phyloP scores from a whole-genome alignment of 2,797 vertebrate genomes.

The Anas bahamensis region DNA sequence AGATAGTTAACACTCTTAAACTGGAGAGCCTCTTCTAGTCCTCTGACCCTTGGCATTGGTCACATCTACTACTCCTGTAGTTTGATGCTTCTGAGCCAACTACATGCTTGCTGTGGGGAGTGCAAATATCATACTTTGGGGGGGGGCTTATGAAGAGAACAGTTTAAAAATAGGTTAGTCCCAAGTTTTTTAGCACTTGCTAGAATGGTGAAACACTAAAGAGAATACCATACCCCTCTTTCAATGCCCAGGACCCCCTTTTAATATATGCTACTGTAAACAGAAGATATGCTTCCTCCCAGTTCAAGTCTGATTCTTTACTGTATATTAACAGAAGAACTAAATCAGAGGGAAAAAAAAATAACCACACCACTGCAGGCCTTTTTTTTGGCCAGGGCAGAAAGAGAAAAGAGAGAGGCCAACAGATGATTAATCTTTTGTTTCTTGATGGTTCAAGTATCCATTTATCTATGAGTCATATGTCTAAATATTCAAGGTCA shows the following conservation, averaged over 20 bases:
- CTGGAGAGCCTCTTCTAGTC: not conserved
- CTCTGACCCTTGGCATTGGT: not conserved
- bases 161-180: not conserved
- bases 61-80: not conserved
- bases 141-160: not conserved
- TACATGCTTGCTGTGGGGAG: not conserved
- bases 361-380: not conserved
- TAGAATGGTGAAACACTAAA: not conserved
- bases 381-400: not conserved
- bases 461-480: slow-evolving; percentile 56
- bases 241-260: not conserved
- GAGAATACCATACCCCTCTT: not conserved
- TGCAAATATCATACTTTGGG: not conserved
- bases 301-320: not conserved
- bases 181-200: not conserved
- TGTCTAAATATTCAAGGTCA: slow-evolving; percentile 52
- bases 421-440: slow-evolving; percentile 18
- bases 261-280: not conserved
- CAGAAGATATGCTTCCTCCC: not conserved
- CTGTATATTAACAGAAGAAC: not conserved
- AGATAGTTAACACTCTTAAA: not conserved
- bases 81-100: not conserved
- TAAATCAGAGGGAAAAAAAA: not conserved
- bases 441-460: not conserved
- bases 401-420: not conserved